Percentiles rank a stretch among this genome's conserved stretches.
phyloP scores from a whole-genome alignment of 2,797 vertebrate genomes.

The Notolepis coatsorum region DNA sequence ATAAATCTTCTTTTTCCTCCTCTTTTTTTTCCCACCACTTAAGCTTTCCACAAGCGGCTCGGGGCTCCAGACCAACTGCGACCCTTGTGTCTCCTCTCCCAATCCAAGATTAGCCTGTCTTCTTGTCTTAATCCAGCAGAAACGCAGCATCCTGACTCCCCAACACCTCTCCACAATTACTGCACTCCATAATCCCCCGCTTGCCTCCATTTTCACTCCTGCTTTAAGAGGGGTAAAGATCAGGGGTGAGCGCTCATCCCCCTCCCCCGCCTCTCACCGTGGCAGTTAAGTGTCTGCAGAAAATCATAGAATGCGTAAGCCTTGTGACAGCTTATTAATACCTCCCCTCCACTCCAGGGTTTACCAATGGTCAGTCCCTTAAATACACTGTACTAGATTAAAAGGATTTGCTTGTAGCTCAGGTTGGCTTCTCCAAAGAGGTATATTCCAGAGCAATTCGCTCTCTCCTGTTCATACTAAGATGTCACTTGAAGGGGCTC shows the following conservation, averaged over 20 bases:
- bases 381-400: conserved; percentile 86
- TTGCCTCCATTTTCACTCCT: conserved; percentile 82
- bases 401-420: conserved; percentile 86
- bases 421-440: conserved; percentile 77
- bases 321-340: conserved; percentile 84
- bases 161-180: conserved; percentile 87
- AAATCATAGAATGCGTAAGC: conserved; percentile 81
- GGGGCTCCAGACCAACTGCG: conserved; percentile 79
- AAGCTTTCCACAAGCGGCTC: conserved; percentile 78
- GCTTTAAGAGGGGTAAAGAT: conserved; percentile 85
- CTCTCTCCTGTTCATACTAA: conserved; percentile 60
- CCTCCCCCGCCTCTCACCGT: conserved; percentile 75
- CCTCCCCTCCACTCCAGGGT: conserved; percentile 75
- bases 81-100: conserved; percentile 81
- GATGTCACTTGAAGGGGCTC: conserved; percentile 75
- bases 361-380: conserved; percentile 82
- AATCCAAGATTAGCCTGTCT: conserved; percentile 86
- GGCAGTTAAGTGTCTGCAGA: conserved; percentile 81
- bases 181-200: conserved; percentile 84
- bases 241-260: conserved; percentile 83
- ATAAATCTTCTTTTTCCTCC: conserved; percentile 26
- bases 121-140: conserved; percentile 87
- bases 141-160: conserved; percentile 84
- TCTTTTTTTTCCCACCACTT: conserved; percentile 65
- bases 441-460: conserved; percentile 69